These are phyloP conservation scores for Alexandromys fortis DNA, from an alignment of 2,113 vertebrate species.

Conservation along the genomic window DNA sequence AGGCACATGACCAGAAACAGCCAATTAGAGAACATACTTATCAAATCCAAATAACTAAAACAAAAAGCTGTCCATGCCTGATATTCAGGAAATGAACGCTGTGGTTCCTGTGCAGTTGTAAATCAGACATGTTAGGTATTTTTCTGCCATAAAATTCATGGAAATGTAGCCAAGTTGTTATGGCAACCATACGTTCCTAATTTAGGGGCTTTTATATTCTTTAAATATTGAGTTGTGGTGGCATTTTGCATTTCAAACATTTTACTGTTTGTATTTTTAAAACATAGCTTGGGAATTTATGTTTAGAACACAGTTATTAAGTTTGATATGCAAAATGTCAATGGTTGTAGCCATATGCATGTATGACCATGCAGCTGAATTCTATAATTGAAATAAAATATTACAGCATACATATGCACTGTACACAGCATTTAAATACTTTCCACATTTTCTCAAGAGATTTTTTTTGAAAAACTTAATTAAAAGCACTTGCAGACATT, in stretches of 20 bases:
- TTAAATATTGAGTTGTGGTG: constrained; percentile 59
- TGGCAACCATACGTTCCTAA: constrained; percentile 78
- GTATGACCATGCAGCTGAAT: constrained; percentile 47
- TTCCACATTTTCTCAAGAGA: constrained; percentile 68
- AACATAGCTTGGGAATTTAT: constrained; percentile 58
- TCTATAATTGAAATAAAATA: constrained; percentile 64
- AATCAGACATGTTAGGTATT: constrained; percentile 75
- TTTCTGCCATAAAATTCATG: constrained; percentile 78
- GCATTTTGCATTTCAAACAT: constrained; percentile 68
- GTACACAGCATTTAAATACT: constrained; percentile 55
- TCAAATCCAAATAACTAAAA: constrained; percentile 66
- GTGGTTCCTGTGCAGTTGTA: constrained; percentile 68
- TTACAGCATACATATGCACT: neutral
- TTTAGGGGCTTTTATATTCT: constrained; percentile 72
- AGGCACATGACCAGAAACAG: constrained; percentile 51
- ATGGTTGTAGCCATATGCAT: neutral
- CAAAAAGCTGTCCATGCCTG: constrained; percentile 64
- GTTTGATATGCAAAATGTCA: constrained; percentile 65
- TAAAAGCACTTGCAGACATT: constrained; percentile 58
- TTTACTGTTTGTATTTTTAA: constrained; percentile 64
- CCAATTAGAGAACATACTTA: constrained; percentile 61
- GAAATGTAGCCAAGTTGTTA: constrained; percentile 81
- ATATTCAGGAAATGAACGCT: constrained; percentile 62
- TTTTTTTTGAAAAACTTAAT: constrained; percentile 56
- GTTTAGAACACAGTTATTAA: constrained; percentile 70